Evolutionary conservation across 2,888 invertebrate genomes (phyloP).

Genomic region (Prosopocoilus inquinatus): DNA sequence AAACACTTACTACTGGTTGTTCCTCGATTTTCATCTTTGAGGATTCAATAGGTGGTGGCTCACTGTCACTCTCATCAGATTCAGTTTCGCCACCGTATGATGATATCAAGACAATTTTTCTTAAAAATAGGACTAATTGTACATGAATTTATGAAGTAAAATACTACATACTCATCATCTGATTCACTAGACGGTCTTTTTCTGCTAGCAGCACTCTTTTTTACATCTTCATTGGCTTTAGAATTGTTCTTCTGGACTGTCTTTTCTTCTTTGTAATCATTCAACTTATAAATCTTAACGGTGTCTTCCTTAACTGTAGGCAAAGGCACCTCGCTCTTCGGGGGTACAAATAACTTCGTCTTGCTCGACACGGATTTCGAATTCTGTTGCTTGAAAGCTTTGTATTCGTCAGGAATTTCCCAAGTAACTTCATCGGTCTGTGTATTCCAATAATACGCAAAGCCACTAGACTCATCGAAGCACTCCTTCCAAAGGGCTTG

Average conservation of each 20-base stretch:
- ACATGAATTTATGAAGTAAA: background rate
- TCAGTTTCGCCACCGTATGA: conserved; percentile 56
- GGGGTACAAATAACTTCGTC: conserved; percentile 32
- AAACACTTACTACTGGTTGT: background rate
- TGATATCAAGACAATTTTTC: conserved; percentile 59
- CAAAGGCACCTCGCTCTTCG: conserved; percentile 18
- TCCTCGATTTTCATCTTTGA: conserved; percentile 4
- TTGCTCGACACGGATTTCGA: background rate
- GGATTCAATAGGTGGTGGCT: background rate
- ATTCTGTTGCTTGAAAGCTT: background rate
- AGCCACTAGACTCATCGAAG: conserved; percentile 60
- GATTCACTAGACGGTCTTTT: conserved; percentile 29
- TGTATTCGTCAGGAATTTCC: conserved; percentile 58
- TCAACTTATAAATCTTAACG: conserved; percentile 35
- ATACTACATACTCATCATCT: conserved; percentile 39
- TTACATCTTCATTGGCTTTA: background rate
- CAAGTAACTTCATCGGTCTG: conserved; percentile 64
- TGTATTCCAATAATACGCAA: conserved; percentile 65
- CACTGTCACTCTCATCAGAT: conserved; percentile 47
- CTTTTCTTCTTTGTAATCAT: conserved; percentile 24
- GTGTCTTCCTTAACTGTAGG: conserved; percentile 21
- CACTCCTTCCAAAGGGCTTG: conserved; percentile 64
- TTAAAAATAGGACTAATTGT: conserved; percentile 34
- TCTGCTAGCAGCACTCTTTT: background rate
- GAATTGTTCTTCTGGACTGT: background rate